A percentile compares a stretch with the other conserved stretches of the same genome.
These are phyloP conservation scores for Cepphus grylle DNA, from an alignment of 2,113 vertebrate genomes.

Conservation along the genomic window DNA sequence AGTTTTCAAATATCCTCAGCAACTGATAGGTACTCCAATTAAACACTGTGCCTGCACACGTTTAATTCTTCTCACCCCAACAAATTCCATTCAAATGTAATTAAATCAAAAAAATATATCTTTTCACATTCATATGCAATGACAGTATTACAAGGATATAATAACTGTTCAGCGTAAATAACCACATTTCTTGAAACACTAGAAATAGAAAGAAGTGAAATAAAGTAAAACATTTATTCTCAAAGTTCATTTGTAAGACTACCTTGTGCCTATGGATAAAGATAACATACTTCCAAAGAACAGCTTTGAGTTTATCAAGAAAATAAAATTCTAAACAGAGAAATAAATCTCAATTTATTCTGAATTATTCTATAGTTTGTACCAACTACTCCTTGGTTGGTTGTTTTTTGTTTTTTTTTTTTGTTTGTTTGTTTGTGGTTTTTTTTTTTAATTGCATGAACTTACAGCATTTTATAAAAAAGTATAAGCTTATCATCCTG, in stretches of 20 bases:
- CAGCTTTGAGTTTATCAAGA: not conserved
- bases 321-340: not conserved
- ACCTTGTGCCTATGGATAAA: not conserved
- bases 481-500: not conserved
- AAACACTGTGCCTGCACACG: rapidly evolving
- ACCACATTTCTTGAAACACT: not conserved
- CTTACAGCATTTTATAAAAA: not conserved
- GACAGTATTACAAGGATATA: not conserved
- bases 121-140: not conserved
- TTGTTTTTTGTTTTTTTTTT: not conserved
- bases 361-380: not conserved
- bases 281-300: not conserved
- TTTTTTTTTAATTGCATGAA: not conserved
- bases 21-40: not conserved
- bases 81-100: not conserved
- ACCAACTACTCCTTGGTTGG: not conserved
- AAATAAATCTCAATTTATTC: not conserved
- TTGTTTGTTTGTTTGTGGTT: no score
- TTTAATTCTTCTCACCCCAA: not conserved
- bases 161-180: not conserved
- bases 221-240: not conserved
- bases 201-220: not conserved
- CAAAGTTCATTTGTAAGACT: not conserved
- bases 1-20: not conserved
- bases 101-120: not conserved